These are phyloP conservation scores for Masticophis lateralis DNA, from an alignment of 2,797 vertebrate genomes.

Conservation along the genomic window DNA sequence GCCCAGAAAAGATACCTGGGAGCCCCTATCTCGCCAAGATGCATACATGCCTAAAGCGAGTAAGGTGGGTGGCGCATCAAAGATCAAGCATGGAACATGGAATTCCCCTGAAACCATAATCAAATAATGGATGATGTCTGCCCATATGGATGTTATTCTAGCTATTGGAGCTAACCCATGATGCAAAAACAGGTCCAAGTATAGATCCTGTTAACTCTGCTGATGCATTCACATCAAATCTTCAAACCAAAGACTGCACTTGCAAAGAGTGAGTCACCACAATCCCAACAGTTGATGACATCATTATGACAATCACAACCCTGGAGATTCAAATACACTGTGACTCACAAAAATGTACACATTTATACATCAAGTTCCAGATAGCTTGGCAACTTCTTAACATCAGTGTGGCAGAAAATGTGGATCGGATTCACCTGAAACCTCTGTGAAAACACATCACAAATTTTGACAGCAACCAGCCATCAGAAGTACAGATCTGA, in stretches of 20 bases:
- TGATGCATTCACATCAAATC: not conserved
- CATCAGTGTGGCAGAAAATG: not conserved
- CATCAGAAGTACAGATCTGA: not conserved
- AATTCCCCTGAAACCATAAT: not conserved
- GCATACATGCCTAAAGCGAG: not conserved
- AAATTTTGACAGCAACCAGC: not conserved
- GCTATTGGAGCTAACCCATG: not conserved
- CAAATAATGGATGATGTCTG: not conserved
- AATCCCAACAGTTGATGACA: not conserved
- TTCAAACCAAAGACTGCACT: not conserved
- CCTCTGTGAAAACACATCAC: not conserved
- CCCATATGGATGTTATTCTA: not conserved
- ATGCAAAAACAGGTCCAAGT: not conserved
- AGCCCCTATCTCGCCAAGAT: not conserved
- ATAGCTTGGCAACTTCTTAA: not conserved
- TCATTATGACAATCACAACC: not conserved
- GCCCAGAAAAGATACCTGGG: not conserved
- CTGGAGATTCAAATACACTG: not conserved
- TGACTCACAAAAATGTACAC: not conserved
- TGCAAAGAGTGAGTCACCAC: not conserved
- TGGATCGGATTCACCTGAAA: not conserved
- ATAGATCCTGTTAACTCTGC: not conserved
- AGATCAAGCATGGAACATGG: not conserved
- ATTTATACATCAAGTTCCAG: not conserved
- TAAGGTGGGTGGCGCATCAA: not conserved